Evolutionary conservation across 2,113 vertebrate species (phyloP).

Genomic region (Salvelinus alpinus): DNA sequence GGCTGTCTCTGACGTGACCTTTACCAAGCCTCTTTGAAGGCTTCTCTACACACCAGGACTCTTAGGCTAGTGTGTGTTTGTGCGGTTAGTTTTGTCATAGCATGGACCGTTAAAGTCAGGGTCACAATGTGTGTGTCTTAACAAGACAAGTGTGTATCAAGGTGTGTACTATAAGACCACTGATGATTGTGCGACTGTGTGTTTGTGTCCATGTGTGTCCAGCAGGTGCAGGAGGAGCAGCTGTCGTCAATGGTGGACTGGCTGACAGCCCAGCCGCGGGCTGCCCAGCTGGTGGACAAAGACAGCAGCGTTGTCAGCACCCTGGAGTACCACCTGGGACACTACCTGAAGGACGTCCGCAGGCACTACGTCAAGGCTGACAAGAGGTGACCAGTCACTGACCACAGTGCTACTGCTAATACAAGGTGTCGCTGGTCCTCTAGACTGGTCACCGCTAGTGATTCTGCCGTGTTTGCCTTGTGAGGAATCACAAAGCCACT

Average conservation of each 20-base stretch:
- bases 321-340: conserved; percentile 87
- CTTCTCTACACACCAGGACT: neutral
- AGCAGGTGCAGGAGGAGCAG: conserved; percentile 95
- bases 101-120: too few relatives aligned
- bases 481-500: too few relatives aligned
- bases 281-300: conserved; percentile 93
- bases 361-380: conserved; percentile 92
- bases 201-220: conserved; percentile 1
- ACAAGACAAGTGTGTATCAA: neutral
- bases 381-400: conserved; percentile 79
- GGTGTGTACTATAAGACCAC: neutral
- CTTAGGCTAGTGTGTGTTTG: neutral
- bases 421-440: too few relatives aligned
- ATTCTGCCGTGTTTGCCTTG: too few relatives aligned
- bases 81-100: neutral
- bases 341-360: conserved; percentile 94
- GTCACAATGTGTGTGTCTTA: neutral
- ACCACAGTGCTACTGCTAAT: neutral
- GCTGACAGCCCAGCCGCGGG: conserved; percentile 91
- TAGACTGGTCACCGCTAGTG: too few relatives aligned
- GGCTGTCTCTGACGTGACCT: neutral
- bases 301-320: conserved; percentile 92
- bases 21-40: neutral
- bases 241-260: conserved; percentile 92
- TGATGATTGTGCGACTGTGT: neutral